Evolutionary conservation across 2,888 invertebrate species (phyloP), one percentile per base, ranked within the genome.

Genomic region (Anorthoa munda): DNA sequence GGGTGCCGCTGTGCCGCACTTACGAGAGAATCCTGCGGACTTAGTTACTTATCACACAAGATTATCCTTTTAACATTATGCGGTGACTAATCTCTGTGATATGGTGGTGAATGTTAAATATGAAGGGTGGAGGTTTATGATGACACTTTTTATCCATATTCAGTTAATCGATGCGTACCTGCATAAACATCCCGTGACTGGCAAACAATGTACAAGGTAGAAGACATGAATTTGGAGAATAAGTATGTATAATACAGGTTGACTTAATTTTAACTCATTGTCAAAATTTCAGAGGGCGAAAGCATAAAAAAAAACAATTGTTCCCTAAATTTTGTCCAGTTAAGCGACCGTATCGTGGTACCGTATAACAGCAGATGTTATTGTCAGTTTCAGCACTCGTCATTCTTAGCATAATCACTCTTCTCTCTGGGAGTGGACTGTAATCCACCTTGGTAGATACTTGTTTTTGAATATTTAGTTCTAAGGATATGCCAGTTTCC

Each of bases 21-120:
- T 87, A 84, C 86, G 83, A 88, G 87, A 83, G 86, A 90, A 88
- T 87, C 82, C 84, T 64, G 60, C 61, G 74, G 82, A 79, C 80
- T 86, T 82, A 87, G 72, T 81, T 85, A 86, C 82, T 85, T 82
- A 86, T 86, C 79, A 86, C 83, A 69, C 75, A 59, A 73, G 74
- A 78, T 84, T 86, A 82, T 84, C 82, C 85, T 81, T 81, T 84
- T 81, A 81, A 71, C 84, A 75, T 73, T 50, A 68, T 45, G 66
- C 39, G 66, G 63, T 51, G 46, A 82, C 78, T 79, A 78, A 79
- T 79, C 64, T 58, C 66, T 17, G 18, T 67, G 66, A 72, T 60
- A 82, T 26, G 46, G 66, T 66, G 79, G 55, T 72, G 50, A 55
- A 50, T 55, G 26, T 51, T 66, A 45, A 56, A 58, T 48, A 56